These are phyloP conservation scores for Chelonia mydas DNA, from an alignment of 2,797 vertebrate genomes.

Conservation along the genomic window DNA sequence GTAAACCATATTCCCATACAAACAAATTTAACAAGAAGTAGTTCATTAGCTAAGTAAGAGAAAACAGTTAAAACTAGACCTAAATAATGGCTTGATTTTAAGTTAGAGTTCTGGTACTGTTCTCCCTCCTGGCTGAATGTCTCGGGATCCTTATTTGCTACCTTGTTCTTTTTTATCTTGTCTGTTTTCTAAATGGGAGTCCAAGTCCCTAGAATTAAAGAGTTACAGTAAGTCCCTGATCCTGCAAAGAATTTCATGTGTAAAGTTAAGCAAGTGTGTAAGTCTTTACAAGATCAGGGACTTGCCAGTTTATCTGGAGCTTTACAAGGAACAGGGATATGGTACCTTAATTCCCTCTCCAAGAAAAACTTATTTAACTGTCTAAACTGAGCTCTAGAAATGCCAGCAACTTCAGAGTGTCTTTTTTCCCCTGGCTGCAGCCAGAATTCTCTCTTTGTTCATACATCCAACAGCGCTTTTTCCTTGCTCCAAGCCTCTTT, in stretches of 20 bases:
- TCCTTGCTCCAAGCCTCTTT: background rate
- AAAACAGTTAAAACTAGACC: background rate
- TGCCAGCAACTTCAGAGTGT: background rate
- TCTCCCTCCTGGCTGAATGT: background rate
- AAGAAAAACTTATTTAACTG: background rate
- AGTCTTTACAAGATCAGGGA: rapidly evolving
- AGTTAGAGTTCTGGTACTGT: background rate
- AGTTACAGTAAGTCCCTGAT: rapidly evolving
- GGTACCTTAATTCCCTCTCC: rapidly evolving
- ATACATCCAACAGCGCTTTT: rapidly evolving
- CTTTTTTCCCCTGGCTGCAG: background rate
- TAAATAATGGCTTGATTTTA: background rate
- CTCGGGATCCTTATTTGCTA: background rate
- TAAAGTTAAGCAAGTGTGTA: rapidly evolving
- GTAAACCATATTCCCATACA: background rate
- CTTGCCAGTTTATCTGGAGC: background rate
- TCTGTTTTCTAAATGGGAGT: rapidly evolving
- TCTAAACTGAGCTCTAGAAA: background rate
- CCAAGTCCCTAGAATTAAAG: background rate
- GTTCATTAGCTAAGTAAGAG: background rate
- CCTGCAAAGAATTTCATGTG: rapidly evolving
- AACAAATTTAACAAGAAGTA: background rate
- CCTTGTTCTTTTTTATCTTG: background rate
- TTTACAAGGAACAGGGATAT: constrained; percentile 1
- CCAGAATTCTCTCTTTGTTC: background rate